Evolutionary conservation across 2,113 vertebrate species (phyloP).

Genomic region (Equus przewalskii): DNA sequence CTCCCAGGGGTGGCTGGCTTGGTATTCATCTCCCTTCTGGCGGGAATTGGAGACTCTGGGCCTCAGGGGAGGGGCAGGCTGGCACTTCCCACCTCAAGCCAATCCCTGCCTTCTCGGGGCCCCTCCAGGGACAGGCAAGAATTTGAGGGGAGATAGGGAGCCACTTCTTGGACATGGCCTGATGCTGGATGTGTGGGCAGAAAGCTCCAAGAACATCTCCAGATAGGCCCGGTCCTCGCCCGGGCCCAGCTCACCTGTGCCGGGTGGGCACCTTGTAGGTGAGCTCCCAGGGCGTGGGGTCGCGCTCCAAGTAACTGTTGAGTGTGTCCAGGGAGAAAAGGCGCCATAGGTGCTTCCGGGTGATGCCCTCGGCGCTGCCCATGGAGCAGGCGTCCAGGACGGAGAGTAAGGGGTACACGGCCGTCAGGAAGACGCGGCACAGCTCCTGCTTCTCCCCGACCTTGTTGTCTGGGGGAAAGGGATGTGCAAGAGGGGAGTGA

Average conservation of each 20-base stretch:
- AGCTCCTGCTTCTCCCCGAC: conserved; percentile 80
- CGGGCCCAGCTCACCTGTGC: conserved; percentile 89
- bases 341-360: conserved; percentile 91
- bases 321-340: conserved; percentile 93
- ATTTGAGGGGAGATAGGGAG: neutral
- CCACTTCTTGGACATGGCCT: neutral
- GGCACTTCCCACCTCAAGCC: neutral
- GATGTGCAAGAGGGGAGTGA: neutral
- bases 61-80: neutral
- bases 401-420: conserved; percentile 90
- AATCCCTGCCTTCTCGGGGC: neutral
- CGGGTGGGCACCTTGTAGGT: conserved; percentile 89
- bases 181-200: neutral
- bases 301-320: conserved; percentile 90
- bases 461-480: conserved; percentile 23
- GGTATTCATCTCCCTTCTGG: neutral
- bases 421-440: conserved; percentile 89
- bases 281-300: conserved; percentile 89
- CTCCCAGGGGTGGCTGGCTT: neutral
- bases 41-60: neutral
- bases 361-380: conserved; percentile 88
- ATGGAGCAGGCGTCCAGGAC: conserved; percentile 87
- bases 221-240: neutral
- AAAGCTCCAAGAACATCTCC: neutral
- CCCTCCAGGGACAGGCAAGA: neutral